A percentile compares a stretch with the other conserved stretches of the same genome.
phyloP scores from a whole-genome alignment of 2,797 vertebrate species.

The Passerculus sandwichensis region DNA sequence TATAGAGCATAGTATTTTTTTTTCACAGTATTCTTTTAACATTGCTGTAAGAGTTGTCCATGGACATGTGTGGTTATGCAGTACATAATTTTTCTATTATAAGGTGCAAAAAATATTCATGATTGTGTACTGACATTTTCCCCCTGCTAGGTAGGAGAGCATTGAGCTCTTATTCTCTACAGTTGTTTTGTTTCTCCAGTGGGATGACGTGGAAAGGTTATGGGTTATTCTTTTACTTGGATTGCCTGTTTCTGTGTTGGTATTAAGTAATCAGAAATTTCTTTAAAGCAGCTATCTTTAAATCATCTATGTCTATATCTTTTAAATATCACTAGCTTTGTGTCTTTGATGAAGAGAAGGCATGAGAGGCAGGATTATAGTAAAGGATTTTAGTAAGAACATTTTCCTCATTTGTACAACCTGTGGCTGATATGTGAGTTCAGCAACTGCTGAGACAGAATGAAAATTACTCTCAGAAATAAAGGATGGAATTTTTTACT shows the following conservation, averaged over 20 bases:
- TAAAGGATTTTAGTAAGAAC: background rate
- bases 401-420: background rate
- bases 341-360: background rate
- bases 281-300: background rate
- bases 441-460: background rate
- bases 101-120: background rate
- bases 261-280: background rate
- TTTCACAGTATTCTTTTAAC: background rate
- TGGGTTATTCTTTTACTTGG: background rate
- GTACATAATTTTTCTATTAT: background rate
- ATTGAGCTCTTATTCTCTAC: background rate
- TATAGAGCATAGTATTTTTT: background rate
- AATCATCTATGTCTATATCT: background rate
- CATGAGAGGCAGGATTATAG: background rate
- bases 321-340: background rate
- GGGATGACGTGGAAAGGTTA: background rate
- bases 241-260: background rate
- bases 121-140: background rate
- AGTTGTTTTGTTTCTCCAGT: background rate
- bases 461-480: background rate
- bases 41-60: background rate
- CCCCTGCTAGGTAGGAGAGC: background rate
- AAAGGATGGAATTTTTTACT: accelerated
- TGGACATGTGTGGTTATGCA: background rate
- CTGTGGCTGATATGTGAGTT: background rate